A percentile compares a stretch with the other conserved stretches of the same genome.
phyloP scores from a whole-genome alignment of 2,888 invertebrate species.

The Drosophila pullipes region DNA sequence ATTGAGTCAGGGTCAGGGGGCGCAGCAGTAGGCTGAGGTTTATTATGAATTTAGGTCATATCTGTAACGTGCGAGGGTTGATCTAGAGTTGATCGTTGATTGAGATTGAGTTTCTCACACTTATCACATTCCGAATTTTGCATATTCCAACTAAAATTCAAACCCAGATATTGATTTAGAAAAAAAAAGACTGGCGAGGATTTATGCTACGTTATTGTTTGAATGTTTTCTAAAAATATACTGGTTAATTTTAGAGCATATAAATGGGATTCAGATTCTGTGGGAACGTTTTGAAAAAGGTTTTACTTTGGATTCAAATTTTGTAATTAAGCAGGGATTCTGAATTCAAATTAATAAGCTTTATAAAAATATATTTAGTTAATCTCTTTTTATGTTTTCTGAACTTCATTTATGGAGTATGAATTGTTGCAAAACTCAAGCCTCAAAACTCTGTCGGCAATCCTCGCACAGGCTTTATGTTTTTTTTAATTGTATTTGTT shows the following conservation, averaged over 20 bases:
- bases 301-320: not conserved
- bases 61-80: slow-evolving; percentile 52
- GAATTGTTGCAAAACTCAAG: not conserved
- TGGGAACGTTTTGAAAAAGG: not conserved
- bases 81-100: slow-evolving; percentile 1
- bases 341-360: not conserved
- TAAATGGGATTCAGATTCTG: not conserved
- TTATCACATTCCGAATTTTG: not conserved
- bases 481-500: slow-evolving; percentile 12
- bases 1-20: not conserved
- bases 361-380: not conserved
- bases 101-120: not conserved
- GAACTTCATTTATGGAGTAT: not conserved
- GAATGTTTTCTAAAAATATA: not conserved
- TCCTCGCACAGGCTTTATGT: slow-evolving; percentile 35
- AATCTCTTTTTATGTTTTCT: not conserved
- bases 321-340: not conserved
- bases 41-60: slow-evolving; percentile 57
- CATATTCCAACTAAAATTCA: not conserved
- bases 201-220: not conserved
- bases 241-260: not conserved
- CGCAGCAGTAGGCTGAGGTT: slow-evolving; percentile 8
- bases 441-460: slow-evolving; percentile 6
- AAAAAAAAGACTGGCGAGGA: not conserved
- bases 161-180: not conserved